These are phyloP conservation scores for Drosophila tripunctata DNA, from an alignment of 2,888 invertebrate species.

Conservation along the genomic window DNA sequence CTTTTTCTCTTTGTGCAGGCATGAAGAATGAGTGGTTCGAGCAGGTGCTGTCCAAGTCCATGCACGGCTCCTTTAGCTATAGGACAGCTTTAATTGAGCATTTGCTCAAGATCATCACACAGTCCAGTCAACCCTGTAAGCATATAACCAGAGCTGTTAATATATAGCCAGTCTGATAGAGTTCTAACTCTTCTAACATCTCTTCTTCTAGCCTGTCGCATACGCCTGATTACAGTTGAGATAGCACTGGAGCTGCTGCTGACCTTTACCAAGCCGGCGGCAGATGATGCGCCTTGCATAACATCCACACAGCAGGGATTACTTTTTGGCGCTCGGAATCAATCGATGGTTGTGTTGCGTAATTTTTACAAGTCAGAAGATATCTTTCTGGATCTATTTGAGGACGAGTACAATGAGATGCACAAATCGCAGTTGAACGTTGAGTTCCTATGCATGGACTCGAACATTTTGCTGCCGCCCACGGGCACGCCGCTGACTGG, in stretches of 20 bases:
- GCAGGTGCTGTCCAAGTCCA: constrained; percentile 88
- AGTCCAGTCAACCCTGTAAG: constrained; percentile 93
- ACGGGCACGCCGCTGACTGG: constrained; percentile 98
- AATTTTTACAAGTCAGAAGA: constrained; percentile 99
- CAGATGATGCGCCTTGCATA: constrained; percentile 77
- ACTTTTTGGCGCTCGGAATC: constrained; percentile 90
- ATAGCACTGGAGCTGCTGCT: constrained; percentile 92
- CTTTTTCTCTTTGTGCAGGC: constrained; percentile 86
- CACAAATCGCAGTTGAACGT: constrained; percentile 93
- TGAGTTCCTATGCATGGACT: constrained; percentile 98
- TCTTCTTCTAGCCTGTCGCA: constrained; percentile 89
- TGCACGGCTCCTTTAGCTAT: constrained; percentile 88
- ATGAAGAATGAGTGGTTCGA: constrained; percentile 92
- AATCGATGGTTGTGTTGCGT: constrained; percentile 92
- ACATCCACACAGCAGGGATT: constrained; percentile 85
- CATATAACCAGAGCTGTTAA: no score
- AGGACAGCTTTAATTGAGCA: constrained; percentile 93
- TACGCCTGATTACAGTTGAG: constrained; percentile 96
- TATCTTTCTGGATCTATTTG: constrained; percentile 99
- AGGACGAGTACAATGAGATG: constrained; percentile 98
- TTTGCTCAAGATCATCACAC: constrained; percentile 91
- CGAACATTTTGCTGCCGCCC: constrained; percentile 96
- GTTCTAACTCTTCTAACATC: no score
- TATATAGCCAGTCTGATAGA: no score
- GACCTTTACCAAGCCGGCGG: constrained; percentile 85